These are phyloP conservation scores for Falco punctatus DNA, from an alignment of 2,113 vertebrate genomes.

Conservation along the genomic window DNA sequence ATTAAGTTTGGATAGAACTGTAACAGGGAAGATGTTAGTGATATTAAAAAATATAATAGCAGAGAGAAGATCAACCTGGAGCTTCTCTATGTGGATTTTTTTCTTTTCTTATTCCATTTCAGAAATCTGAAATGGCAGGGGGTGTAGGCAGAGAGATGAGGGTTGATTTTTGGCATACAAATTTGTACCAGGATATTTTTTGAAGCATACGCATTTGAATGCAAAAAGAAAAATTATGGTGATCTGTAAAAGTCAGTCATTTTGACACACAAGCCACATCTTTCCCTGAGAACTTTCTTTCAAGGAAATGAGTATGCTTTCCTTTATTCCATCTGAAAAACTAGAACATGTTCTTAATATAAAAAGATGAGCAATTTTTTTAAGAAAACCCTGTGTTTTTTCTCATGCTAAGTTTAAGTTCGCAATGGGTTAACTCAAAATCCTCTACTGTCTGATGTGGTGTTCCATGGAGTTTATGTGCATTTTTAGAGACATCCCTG, in stretches of 20 bases:
- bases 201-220: neutral
- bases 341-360: neutral
- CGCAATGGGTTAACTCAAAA: neutral
- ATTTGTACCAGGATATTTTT: neutral
- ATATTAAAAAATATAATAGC: neutral
- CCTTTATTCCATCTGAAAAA: neutral
- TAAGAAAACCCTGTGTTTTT: neutral
- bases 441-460: neutral
- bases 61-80: neutral
- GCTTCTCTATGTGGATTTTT: neutral
- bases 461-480: neutral
- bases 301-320: neutral
- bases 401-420: neutral
- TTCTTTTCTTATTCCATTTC: neutral
- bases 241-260: conserved; percentile 17
- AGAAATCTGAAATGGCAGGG: neutral
- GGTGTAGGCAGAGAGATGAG: neutral
- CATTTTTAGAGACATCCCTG: neutral
- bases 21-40: neutral
- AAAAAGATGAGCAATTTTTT: neutral
- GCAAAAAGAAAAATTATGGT: conserved; percentile 16
- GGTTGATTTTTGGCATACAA: neutral
- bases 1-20: neutral
- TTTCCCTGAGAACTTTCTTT: neutral
- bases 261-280: neutral